Evolutionary conservation across 2,113 vertebrate species (phyloP), one percentile per base, ranked within the genome.

Genomic region (Brachyistius frenatus): DNA sequence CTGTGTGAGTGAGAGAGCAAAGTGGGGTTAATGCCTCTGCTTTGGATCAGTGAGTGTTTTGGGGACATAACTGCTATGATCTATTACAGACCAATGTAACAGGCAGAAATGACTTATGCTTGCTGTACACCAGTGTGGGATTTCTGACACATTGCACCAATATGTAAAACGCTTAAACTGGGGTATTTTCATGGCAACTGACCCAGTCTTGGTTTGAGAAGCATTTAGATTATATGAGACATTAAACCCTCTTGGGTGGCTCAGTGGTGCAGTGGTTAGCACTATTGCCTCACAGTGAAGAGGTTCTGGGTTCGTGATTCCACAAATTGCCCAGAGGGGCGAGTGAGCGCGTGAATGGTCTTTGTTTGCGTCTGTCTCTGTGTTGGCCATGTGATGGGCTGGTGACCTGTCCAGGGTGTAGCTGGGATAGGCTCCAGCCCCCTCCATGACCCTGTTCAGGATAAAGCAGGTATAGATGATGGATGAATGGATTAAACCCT

Each of bases 21-120:
- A 44, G 46, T 39, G 41, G 30, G 53, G 37, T 37, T 57, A 37
- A 66, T 67, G 65, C 64, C 37, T 84, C 73, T 67, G 61, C 74
- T 1, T n/a, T 66, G 73, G 68, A 80, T 83, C 67, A 69, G 70
- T 68, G 63, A 70, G 46, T 54, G 46, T 70, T 70, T 78, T 66
- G 39, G 50, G 63, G 66, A 53, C 39, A 76, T 52, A 85, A 76
- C 77, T 65, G 60, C 63, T 76, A 70, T 65, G 73, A 84, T 83
- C n/a, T 64, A 69, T 86, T 85, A 78, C 74, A 66, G 35, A 66
- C 50, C 39, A 53, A 73, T 47, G 55, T 76, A 57, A 68, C 77
- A 53, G 23, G 23, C 49, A 60, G 58, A 66, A 49, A 57, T 41
- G 57, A 32, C 55, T 78, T 66, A 67, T 74, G 9, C 4, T 30